Evolutionary conservation across 2,888 invertebrate species (phyloP), one percentile per base, ranked within the genome.

Genomic region (Sphaerophoria taeniata): DNA sequence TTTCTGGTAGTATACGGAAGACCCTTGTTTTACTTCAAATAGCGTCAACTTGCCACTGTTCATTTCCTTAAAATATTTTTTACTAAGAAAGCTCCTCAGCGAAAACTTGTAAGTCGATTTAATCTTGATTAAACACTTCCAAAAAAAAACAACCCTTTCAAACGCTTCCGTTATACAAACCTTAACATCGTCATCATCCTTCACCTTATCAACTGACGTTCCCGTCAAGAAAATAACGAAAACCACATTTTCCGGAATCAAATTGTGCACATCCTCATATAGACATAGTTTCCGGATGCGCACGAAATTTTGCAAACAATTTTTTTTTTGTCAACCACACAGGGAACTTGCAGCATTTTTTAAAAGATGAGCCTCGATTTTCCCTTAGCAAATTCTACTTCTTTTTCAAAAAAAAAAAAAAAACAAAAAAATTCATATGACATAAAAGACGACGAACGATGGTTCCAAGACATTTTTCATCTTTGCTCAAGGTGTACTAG

Each of bases 401-500:
- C 24, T 24, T 24, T 2, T 24, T 24, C 1, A 24, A 24, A 24
- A 24, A 2, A 24, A 24, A 24, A 24, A 24, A 24, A 24, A 24
- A 24, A 2, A 24, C 1, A 24, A 24, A 24, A 24, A 24, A 24
- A 61, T 45, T 47, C 49, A 47, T 39, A 47, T 39, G 74, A 65
- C 67, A 51, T 43, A 53, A 11, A 43, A 39, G 34, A 80, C 24
- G 24, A 24, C 24, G 24, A 24, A 24, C 24, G 24, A 24, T 24
- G 47, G 74, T 33, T 55, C 43, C 61, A 65, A 69, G 55, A 36
- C 16, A 49, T 73, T 61, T 53, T 43, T 33, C 63, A 16, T 51
- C 69, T 34, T 43, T 31, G 47, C 74, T 31, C n/a, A 49, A 70
- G 75, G 70, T 56, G 47, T 55, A 63, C n/a, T 16, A n/a, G 12